Evolutionary conservation across 2,888 invertebrate genomes (phyloP).

Genomic region (Auanema freiburgensis): DNA sequence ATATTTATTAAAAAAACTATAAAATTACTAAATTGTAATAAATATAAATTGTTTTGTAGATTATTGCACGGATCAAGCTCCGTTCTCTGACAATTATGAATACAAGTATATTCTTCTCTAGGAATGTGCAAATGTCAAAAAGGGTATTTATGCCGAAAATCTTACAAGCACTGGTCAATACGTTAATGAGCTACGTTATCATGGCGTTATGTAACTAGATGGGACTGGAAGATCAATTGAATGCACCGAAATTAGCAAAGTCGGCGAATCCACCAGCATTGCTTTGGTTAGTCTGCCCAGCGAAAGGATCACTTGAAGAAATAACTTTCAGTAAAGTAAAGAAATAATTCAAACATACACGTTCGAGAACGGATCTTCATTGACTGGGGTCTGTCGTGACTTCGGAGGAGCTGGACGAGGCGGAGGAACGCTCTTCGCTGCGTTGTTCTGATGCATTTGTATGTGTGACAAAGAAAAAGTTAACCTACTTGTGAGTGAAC

Average conservation of each 20-base stretch:
- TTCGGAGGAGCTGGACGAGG: conserved; percentile 47
- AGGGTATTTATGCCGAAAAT: too few species aligned
- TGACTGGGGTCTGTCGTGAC: conserved; percentile 35
- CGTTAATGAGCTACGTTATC: too few species aligned
- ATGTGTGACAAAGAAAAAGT: conserved; percentile 1
- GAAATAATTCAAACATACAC: conserved; percentile 38
- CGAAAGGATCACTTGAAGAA: conserved; percentile 42
- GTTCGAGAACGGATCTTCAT: conserved; percentile 44
- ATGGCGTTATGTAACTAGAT: too few species aligned
- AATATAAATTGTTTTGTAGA: too few species aligned
- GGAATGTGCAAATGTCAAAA: too few species aligned
- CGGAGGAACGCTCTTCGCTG: conserved; percentile 25
- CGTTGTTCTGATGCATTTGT: conserved; percentile 4
- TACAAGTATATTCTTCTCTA: too few species aligned
- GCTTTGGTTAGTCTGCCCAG: conserved; percentile 21
- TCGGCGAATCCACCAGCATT: conserved; percentile 45
- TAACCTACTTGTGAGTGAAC: conserved; percentile 10
- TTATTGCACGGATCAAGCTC: too few species aligned
- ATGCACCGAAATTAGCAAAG: conserved; percentile 50
- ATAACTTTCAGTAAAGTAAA: too few species aligned
- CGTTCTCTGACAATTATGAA: too few species aligned
- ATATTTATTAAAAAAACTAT: too few species aligned
- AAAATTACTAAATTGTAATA: too few species aligned
- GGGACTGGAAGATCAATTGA: conserved; percentile 18
- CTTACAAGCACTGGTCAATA: too few species aligned